phyloP scores from a whole-genome alignment of 2,888 invertebrate genomes.

The Hydroisotoma schaefferi region DNA sequence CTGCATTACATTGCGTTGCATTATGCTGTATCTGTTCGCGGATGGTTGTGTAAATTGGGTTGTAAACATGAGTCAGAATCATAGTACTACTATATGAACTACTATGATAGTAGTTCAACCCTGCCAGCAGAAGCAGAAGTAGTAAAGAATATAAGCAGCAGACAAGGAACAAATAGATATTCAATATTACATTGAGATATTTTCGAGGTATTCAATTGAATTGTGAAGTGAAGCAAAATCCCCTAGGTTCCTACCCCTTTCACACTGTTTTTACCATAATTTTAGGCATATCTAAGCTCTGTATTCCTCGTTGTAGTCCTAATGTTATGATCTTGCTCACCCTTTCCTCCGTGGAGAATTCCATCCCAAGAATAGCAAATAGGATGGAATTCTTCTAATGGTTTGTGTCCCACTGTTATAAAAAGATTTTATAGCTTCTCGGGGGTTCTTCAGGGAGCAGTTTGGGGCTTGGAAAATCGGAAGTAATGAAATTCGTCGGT shows the following conservation, averaged over 20 bases:
- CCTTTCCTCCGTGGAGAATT: not conserved
- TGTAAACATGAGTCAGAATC: slow-evolving; percentile 2
- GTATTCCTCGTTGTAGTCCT: too few relatives aligned
- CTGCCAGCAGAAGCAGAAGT: not conserved
- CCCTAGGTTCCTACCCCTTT: slow-evolving; percentile 3
- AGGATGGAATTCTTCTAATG: not conserved
- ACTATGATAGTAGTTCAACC: not conserved
- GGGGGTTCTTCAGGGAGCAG: not conserved
- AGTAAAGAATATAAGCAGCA: not conserved
- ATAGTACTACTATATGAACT: not conserved
- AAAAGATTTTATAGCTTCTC: not conserved
- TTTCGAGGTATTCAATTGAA: slow-evolving; percentile 15
- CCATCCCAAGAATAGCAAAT: not conserved
- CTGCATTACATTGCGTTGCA: too few relatives aligned
- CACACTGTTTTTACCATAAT: not conserved
- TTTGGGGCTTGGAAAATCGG: not conserved
- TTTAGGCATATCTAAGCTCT: too few relatives aligned
- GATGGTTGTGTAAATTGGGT: too few relatives aligned
- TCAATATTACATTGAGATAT: too few relatives aligned
- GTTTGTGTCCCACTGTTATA: too few relatives aligned
- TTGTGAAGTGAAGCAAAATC: slow-evolving; percentile 9
- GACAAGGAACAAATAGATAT: not conserved
- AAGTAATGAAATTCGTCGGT: not conserved
- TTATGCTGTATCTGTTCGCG: too few relatives aligned
- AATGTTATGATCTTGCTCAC: not conserved